These are phyloP conservation scores for Upupa epops DNA, from an alignment of 2,113 vertebrate genomes.

Conservation along the genomic window DNA sequence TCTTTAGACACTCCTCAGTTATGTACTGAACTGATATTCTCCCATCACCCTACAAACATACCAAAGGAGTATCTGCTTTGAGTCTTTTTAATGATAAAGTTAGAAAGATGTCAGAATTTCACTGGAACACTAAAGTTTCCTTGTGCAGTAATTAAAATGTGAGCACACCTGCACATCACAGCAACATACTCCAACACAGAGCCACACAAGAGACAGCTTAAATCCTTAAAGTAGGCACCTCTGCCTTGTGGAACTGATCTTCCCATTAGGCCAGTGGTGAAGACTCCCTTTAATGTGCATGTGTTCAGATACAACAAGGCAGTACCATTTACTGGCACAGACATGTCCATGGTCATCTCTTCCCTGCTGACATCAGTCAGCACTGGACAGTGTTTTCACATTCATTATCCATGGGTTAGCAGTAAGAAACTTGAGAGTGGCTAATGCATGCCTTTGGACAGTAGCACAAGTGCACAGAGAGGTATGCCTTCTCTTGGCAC, in stretches of 20 bases:
- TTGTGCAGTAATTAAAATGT: not conserved
- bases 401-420: not conserved
- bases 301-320: not conserved
- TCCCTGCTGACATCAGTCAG: not conserved
- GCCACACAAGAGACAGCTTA: not conserved
- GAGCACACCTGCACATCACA: not conserved
- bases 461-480: not conserved
- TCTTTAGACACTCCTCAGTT: slow-evolving; percentile 92
- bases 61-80: not conserved
- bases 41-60: slow-evolving; percentile 80
- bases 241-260: not conserved
- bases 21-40: slow-evolving; percentile 88
- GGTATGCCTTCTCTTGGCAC: not conserved
- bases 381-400: not conserved
- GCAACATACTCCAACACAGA: not conserved
- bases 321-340: not conserved
- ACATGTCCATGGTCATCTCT: accelerated
- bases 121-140: not conserved
- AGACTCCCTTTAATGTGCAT: not conserved
- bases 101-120: not conserved
- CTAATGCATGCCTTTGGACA: accelerated
- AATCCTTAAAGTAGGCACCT: not conserved
- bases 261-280: not conserved
- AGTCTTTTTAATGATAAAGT: not conserved
- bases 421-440: not conserved